These are phyloP conservation scores for Aix galericulata DNA, from an alignment of 2,113 vertebrate genomes.

Conservation along the genomic window DNA sequence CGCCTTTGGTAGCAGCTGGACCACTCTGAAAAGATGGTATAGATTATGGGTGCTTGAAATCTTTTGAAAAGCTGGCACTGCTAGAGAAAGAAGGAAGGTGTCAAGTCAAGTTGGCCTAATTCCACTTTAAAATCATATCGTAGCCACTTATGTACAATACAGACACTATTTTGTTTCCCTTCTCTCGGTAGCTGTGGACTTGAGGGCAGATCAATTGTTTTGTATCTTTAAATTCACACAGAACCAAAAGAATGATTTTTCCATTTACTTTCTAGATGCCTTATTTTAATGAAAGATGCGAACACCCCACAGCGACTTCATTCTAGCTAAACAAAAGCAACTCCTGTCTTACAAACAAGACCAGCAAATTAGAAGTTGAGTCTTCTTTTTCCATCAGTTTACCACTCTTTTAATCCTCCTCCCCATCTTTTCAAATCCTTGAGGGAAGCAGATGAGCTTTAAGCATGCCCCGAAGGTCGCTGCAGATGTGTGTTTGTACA, in stretches of 20 bases:
- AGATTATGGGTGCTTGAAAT: background rate
- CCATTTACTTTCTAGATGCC: background rate
- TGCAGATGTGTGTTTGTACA: conserved; percentile 40
- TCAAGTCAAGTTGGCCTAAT: background rate
- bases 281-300: background rate
- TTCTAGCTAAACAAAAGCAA: background rate
- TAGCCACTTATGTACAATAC: background rate
- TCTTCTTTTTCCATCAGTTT: background rate
- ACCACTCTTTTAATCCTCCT: background rate
- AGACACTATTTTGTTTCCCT: background rate
- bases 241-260: background rate
- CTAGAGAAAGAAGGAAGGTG: background rate
- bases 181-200: background rate
- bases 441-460: conserved; percentile 55
- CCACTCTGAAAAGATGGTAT: background rate
- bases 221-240: background rate
- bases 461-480: conserved; percentile 12
- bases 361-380: conserved; percentile 23
- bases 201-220: conserved; percentile 3
- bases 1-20: background rate
- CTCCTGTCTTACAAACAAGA: background rate
- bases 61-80: background rate
- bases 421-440: conserved; percentile 45
- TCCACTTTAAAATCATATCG: background rate
- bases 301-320: background rate